phyloP scores from a whole-genome alignment of 1,140 invertebrate genomes.

The Lasioglossum baleicum region DNA sequence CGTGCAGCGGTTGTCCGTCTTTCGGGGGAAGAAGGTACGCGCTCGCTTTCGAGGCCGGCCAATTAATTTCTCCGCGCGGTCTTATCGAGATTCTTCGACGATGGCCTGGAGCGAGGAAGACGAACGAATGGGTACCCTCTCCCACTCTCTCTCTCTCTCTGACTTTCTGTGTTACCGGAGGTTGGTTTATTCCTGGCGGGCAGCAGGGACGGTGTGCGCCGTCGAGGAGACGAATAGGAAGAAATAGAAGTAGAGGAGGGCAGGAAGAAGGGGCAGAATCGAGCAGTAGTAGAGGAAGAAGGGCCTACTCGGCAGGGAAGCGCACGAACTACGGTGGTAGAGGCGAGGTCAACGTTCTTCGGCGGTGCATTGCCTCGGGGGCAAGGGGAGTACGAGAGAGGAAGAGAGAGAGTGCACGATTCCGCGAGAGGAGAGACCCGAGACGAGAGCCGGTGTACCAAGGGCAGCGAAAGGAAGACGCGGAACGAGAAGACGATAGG shows the following conservation, averaged over 20 bases:
- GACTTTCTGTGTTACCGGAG: conserved; percentile 26
- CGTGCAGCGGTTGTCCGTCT: conserved; percentile 32
- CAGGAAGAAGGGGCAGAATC: conserved; percentile 18
- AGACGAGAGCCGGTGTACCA: conserved; percentile 32
- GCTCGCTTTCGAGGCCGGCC: conserved; percentile 62
- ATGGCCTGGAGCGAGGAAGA: conserved; percentile 67
- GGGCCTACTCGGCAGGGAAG: conserved; percentile 47
- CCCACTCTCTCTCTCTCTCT: conserved; percentile 19
- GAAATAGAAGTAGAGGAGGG: conserved; percentile 43
- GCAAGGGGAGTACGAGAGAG: conserved; percentile 41
- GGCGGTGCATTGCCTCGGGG: conserved; percentile 73
- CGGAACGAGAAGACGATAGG: conserved; percentile 51
- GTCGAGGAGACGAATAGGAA: conserved; percentile 53
- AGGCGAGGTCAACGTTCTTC: conserved; percentile 73
- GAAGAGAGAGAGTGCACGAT: conserved; percentile 1
- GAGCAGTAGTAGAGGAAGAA: conserved; percentile 42
- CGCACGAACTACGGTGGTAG: conserved; percentile 39
- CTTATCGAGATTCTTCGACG: conserved; percentile 73
- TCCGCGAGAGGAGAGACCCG: conserved; percentile 16
- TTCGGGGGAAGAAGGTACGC: conserved; percentile 17
- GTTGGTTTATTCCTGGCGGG: conserved; percentile 68
- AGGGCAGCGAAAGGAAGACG: conserved; percentile 54
- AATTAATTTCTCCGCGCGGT: conserved; percentile 73
- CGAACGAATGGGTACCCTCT: neutral
- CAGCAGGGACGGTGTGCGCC: conserved; percentile 27